phyloP scores from a whole-genome alignment of 1,140 invertebrate genomes.

The Leptinotarsa texana region DNA sequence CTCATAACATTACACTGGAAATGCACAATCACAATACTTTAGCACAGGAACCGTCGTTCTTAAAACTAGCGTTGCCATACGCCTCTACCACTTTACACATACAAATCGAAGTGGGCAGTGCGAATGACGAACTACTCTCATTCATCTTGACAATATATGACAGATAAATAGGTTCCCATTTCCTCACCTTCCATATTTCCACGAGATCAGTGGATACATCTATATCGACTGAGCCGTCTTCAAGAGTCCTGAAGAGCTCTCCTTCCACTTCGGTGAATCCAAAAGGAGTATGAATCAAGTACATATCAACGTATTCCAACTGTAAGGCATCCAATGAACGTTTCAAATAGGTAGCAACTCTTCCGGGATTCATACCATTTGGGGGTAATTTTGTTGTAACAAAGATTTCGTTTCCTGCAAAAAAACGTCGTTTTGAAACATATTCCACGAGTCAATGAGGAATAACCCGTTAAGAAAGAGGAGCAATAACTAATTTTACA shows the following conservation, averaged over 20 bases:
- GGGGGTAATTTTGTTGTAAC: slow-evolving; percentile 65
- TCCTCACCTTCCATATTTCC: slow-evolving; percentile 71
- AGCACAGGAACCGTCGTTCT: too few relatives aligned
- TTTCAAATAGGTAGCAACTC: slow-evolving; percentile 16
- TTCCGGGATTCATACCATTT: slow-evolving; percentile 13
- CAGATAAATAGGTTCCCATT: not conserved
- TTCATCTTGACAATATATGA: too few relatives aligned
- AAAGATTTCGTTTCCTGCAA: slow-evolving; percentile 69
- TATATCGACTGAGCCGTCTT: too few relatives aligned
- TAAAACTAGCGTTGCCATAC: too few relatives aligned
- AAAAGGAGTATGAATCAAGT: slow-evolving; percentile 18
- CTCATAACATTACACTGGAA: too few relatives aligned
- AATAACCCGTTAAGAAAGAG: too few relatives aligned
- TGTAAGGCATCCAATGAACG: slow-evolving; percentile 11
- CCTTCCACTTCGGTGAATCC: not conserved
- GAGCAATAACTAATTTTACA: too few relatives aligned
- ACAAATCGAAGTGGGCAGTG: too few relatives aligned
- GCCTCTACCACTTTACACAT: too few relatives aligned
- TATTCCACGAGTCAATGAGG: too few relatives aligned
- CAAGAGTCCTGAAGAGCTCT: not conserved
- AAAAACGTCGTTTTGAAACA: slow-evolving; percentile 19
- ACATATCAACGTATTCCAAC: slow-evolving; percentile 25
- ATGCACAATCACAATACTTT: too few relatives aligned
- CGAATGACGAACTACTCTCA: too few relatives aligned
- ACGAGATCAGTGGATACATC: slow-evolving; percentile 65